Evolutionary conservation across 30 jellyfish, hydroid and myxozoan species (phyloP).

Genomic region (Sanderia malayensis): DNA sequence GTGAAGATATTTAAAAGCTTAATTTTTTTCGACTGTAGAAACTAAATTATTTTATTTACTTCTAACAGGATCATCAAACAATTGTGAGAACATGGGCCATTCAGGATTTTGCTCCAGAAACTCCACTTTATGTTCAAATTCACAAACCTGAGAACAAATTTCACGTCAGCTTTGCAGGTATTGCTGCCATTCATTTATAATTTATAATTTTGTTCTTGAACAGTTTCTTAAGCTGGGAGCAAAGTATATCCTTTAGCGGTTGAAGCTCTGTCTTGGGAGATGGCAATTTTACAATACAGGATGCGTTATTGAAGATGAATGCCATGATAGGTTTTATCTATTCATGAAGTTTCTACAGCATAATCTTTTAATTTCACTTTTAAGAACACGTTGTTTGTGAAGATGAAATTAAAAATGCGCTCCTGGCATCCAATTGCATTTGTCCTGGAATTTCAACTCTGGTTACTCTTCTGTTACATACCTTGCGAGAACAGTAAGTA

Average conservation of each 20-base stretch:
- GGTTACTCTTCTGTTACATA: slow-evolving; percentile 66
- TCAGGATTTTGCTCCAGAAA: slow-evolving; percentile 73
- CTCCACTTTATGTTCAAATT: slow-evolving; percentile 69
- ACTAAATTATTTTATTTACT: too few relatives aligned
- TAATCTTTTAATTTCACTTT: background rate
- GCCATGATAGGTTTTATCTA: background rate
- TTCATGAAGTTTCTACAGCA: too few relatives aligned
- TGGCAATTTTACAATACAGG: too few relatives aligned
- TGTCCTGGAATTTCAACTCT: slow-evolving; percentile 77
- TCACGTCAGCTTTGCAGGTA: slow-evolving; percentile 76
- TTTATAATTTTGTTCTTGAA: too few relatives aligned
- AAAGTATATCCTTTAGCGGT: too few relatives aligned
- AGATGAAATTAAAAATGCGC: slow-evolving; percentile 65
- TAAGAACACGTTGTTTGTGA: slow-evolving; percentile 75
- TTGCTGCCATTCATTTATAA: too few relatives aligned
- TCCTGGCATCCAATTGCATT: slow-evolving; percentile 62
- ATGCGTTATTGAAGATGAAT: too few relatives aligned
- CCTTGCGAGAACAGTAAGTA: slow-evolving; percentile 74
- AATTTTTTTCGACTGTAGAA: too few relatives aligned
- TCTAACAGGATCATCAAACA: slow-evolving; percentile 61
- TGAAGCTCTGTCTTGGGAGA: too few relatives aligned
- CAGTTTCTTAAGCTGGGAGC: too few relatives aligned
- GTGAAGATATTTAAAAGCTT: too few relatives aligned
- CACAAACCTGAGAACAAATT: slow-evolving; percentile 74
- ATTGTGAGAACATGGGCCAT: slow-evolving; percentile 73